Conservation (phyloP, 2,797 vertebrate genomes). For the Artibeus jamaicensis region DNA sequence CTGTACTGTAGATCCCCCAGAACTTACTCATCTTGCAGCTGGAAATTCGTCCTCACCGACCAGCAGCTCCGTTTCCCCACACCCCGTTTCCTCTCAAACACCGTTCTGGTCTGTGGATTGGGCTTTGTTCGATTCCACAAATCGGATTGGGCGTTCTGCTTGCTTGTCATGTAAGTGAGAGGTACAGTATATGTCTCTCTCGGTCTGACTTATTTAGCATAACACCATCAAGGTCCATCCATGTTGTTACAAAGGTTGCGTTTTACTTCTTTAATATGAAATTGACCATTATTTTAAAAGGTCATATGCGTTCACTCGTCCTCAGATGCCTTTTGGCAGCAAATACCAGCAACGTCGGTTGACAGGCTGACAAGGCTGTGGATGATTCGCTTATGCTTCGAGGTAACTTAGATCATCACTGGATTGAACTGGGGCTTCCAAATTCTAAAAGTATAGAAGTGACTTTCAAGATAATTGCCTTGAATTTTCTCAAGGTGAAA, state of each 20-base stretch:
- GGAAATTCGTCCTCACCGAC: background rate
- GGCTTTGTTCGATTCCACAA: background rate
- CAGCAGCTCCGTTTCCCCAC: background rate
- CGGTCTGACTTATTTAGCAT: background rate
- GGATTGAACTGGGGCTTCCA: background rate
- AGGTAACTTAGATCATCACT: constrained; percentile 24
- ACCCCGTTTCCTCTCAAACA: too few relatives aligned
- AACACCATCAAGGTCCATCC: background rate
- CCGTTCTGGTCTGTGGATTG: background rate
- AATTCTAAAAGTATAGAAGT: constrained; percentile 32
- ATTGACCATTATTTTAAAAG: background rate
- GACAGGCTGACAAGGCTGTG: background rate
- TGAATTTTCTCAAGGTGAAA: constrained; percentile 63
- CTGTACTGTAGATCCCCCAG: background rate
- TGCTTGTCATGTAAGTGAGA: background rate
- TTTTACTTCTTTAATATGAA: background rate
- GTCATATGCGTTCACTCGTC: background rate
- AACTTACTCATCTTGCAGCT: background rate
- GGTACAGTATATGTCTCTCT: background rate
- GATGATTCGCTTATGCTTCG: background rate
- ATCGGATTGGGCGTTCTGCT: too few relatives aligned
- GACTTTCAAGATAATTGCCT: constrained; percentile 53
- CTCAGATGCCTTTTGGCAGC: background rate
- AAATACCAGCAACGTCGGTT: background rate
- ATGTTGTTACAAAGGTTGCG: background rate